Conservation (phyloP, 2,113 vertebrate genomes). For the Sitta europaea region DNA sequence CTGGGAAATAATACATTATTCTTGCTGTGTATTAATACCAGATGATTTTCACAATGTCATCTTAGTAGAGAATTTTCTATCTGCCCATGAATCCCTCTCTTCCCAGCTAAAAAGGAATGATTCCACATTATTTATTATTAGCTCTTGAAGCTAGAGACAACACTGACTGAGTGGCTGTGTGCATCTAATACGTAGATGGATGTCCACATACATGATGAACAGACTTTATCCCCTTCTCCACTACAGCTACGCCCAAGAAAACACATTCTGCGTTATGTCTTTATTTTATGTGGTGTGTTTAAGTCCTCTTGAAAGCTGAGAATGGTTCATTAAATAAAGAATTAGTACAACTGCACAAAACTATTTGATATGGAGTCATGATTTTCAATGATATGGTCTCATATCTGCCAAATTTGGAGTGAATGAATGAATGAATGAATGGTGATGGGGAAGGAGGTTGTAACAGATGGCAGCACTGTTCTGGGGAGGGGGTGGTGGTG, state of each 20-base stretch:
- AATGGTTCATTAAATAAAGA: neutral
- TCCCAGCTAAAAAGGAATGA: neutral
- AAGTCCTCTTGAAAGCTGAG: neutral
- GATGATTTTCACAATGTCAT: neutral
- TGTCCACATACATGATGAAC: neutral
- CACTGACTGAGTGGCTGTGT: neutral
- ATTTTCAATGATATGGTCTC: neutral
- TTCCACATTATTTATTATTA: neutral
- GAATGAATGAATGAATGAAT: neutral
- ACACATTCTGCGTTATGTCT: neutral
- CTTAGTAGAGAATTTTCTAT: neutral
- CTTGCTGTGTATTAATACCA: neutral
- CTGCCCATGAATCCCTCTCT: neutral
- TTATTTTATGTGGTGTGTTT: neutral
- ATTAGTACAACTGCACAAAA: neutral
- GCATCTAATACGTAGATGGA: fast-evolving
- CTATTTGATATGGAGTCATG: neutral
- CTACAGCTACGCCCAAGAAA: neutral
- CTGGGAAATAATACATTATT: neutral
- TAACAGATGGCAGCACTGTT: neutral
- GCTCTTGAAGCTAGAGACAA: neutral
- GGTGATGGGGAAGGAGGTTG: neutral
- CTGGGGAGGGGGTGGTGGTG: neutral
- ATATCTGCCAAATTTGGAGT: neutral
- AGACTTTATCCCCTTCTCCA: neutral